Percentiles rank a stretch among this genome's conserved stretches.
Conservation (phyloP, 2,797 vertebrate genomes). For the Enteromius paludinosus region DNA sequence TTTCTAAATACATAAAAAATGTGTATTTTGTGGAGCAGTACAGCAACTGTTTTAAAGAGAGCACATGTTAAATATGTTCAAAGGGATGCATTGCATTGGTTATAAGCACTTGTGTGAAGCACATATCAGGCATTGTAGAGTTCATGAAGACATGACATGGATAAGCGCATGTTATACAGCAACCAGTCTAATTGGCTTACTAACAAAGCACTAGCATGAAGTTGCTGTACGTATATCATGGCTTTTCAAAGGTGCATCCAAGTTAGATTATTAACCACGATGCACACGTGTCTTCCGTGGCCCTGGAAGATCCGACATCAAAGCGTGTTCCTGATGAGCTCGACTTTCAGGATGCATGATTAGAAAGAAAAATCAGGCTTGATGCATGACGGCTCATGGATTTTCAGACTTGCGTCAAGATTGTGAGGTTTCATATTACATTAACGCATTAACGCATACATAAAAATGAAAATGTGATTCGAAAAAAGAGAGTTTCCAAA, state of each 20-base stretch:
- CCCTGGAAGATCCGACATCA: constrained; percentile 40
- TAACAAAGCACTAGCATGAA: neutral
- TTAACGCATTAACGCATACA: neutral
- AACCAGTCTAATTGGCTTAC: neutral
- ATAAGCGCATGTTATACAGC: neutral
- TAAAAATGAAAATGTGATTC: neutral
- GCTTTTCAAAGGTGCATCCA: constrained; percentile 5
- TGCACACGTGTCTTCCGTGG: neutral
- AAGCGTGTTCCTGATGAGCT: constrained; percentile 30
- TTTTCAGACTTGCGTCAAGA: neutral
- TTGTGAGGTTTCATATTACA: neutral
- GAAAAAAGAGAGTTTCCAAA: constrained; percentile 4
- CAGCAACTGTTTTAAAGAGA: neutral
- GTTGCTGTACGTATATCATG: neutral
- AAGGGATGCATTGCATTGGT: neutral
- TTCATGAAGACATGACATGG: neutral
- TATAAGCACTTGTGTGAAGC: neutral
- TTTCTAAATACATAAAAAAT: neutral
- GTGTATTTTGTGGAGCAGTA: neutral
- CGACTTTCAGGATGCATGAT: constrained; percentile 17
- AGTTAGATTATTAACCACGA: constrained; percentile 29
- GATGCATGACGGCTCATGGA: neutral
- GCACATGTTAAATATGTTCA: neutral
- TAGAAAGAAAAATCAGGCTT: constrained; percentile 11
- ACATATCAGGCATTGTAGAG: neutral